phyloP scores from a whole-genome alignment of 2,113 vertebrate genomes.

The Ophiodon elongatus region DNA sequence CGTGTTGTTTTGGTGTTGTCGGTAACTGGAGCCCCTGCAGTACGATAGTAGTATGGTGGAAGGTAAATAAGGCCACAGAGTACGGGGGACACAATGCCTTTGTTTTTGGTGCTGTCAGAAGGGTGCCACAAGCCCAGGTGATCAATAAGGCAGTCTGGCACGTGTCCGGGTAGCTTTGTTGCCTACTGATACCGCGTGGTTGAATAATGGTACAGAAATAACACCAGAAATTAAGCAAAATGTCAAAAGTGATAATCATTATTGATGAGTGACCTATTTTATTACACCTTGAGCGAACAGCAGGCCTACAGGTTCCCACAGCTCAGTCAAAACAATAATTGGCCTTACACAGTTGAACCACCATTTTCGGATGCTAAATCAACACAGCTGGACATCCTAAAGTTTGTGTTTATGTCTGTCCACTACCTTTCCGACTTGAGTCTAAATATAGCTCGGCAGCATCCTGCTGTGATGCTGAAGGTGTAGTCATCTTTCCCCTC shows the following conservation, averaged over 20 bases:
- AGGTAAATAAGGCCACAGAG: conserved; percentile 67
- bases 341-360: conserved; percentile 48
- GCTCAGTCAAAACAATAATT: conserved; percentile 76
- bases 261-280: conserved; percentile 35
- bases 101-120: conserved; percentile 68
- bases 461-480: conserved; percentile 82
- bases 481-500: conserved; percentile 81
- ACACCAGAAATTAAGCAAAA: background rate
- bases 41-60: conserved; percentile 45
- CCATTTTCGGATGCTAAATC: conserved; percentile 76
- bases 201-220: conserved; percentile 9
- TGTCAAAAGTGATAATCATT: conserved; percentile 16
- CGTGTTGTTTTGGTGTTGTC: conserved; percentile 53
- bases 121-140: conserved; percentile 39
- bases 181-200: background rate
- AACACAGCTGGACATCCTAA: conserved; percentile 82
- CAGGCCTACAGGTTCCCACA: conserved; percentile 28
- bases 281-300: conserved; percentile 49
- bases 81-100: conserved; percentile 48
- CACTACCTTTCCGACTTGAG: conserved; percentile 78
- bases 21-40: conserved; percentile 59
- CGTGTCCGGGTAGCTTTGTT: conserved; percentile 30
- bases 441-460: conserved; percentile 76
- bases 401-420: conserved; percentile 85
- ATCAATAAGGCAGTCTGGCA: conserved; percentile 70